Conservation (phyloP, 2,888 invertebrate species). For the Pegoplata infirma region DNA sequence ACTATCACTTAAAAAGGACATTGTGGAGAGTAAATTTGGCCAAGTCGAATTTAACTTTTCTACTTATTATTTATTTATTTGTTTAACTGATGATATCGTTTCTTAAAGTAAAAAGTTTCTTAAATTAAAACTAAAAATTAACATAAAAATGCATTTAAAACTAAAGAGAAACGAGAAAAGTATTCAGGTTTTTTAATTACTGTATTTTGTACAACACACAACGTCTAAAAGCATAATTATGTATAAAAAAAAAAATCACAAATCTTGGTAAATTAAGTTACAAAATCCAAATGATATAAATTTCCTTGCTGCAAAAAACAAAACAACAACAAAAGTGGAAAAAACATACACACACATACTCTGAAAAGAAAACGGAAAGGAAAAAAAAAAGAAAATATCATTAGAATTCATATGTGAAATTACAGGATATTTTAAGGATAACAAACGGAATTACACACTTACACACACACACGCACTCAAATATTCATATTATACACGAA, state of each 20-base stretch:
- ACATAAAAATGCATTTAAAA: too few relatives aligned
- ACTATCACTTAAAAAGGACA: too few relatives aligned
- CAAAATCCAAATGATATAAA: slow-evolving; percentile 10
- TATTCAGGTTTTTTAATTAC: too few relatives aligned
- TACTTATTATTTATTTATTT: too few relatives aligned
- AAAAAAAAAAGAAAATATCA: slow-evolving; percentile 7
- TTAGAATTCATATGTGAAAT: slow-evolving; percentile 31
- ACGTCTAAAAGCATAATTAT: slow-evolving; percentile 17
- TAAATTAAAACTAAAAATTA: too few relatives aligned
- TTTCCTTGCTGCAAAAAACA: slow-evolving; percentile 13
- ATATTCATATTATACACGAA: background rate
- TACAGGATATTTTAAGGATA: slow-evolving; percentile 54
- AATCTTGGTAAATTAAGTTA: slow-evolving; percentile 13
- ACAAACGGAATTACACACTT: slow-evolving; percentile 33
- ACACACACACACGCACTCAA: slow-evolving; percentile 2
- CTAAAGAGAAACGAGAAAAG: too few relatives aligned
- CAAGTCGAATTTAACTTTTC: too few relatives aligned
- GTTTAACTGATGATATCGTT: too few relatives aligned
- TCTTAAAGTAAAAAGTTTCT: too few relatives aligned
- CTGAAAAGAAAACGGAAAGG: background rate
- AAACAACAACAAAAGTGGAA: background rate
- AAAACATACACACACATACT: slow-evolving; percentile 12
- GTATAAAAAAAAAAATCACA: background rate
- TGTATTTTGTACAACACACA: too few relatives aligned
- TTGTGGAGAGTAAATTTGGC: too few relatives aligned